A percentile compares a stretch with the other conserved stretches of the same genome.
Evolutionary conservation across 37 sponge, comb jelly and placozoan species (phyloP).

Genomic region (Cladorhizidae sp.): DNA sequence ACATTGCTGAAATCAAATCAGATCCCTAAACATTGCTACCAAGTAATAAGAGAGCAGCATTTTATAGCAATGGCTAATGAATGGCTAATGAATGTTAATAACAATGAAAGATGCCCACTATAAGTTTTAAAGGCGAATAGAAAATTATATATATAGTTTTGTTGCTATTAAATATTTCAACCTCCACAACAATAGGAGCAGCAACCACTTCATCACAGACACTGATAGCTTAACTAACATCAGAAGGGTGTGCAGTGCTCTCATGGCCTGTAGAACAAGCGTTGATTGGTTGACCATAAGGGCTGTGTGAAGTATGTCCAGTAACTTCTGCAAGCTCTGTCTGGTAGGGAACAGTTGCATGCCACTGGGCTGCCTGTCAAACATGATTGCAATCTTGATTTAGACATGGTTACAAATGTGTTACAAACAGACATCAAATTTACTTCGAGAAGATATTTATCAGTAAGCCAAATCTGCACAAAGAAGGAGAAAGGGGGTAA

Average conservation of each 20-base stretch:
- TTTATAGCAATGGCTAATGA: too few species aligned
- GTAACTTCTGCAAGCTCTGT: constrained; percentile 13
- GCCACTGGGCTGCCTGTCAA: constrained; percentile 23
- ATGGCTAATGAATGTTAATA: too few species aligned
- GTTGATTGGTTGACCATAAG: neutral
- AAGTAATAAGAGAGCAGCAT: too few species aligned
- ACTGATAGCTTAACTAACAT: constrained; percentile 4
- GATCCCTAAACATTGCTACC: too few species aligned
- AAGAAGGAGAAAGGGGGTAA: neutral
- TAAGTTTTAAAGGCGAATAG: too few species aligned
- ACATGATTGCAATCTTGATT: neutral
- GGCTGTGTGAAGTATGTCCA: constrained; percentile 16
- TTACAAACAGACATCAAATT: neutral
- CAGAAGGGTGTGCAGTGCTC: constrained; percentile 4
- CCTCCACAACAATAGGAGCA: too few species aligned
- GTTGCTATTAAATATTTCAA: too few species aligned
- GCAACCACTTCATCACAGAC: neutral
- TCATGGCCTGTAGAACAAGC: constrained; percentile 12
- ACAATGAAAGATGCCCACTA: too few species aligned
- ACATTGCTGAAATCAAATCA: too few species aligned
- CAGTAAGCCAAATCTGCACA: constrained; percentile 31
- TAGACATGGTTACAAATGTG: neutral
- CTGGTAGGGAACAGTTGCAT: constrained; percentile 41
- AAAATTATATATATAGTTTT: too few species aligned
- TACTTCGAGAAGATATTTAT: constrained; percentile 46